phyloP scores from a whole-genome alignment of 2,888 invertebrate genomes.

The Salpingus planirostris region DNA sequence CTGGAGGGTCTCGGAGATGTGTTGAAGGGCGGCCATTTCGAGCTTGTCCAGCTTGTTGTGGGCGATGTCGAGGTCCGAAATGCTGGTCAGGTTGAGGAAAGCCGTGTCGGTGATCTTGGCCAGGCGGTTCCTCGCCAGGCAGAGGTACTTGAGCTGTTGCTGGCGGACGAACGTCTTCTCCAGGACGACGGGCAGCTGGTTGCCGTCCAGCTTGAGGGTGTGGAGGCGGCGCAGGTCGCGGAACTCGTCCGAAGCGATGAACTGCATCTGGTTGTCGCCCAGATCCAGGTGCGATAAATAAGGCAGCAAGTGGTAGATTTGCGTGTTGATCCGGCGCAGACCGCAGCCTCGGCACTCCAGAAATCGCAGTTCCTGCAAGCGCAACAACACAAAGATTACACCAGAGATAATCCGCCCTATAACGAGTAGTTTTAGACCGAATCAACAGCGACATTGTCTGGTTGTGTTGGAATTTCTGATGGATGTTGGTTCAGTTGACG shows the following conservation, averaged over 20 bases:
- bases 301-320: conserved; percentile 67
- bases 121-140: conserved; percentile 63
- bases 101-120: conserved; percentile 66
- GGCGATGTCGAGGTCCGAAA: conserved; percentile 63
- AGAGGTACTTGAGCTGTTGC: conserved; percentile 38
- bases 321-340: conserved; percentile 65
- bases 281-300: conserved; percentile 66
- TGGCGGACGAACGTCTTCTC: conserved; percentile 60
- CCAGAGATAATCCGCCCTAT: too few species aligned
- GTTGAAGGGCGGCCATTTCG: conserved; percentile 52
- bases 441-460: too few species aligned
- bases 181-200: conserved; percentile 66
- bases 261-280: conserved; percentile 69
- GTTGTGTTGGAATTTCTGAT: too few species aligned
- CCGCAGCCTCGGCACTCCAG: conserved; percentile 67
- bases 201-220: conserved; percentile 62
- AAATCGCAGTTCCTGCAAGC: conserved; percentile 59
- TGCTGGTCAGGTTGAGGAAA: conserved; percentile 60
- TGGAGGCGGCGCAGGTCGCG: conserved; percentile 57
- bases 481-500: too few species aligned
- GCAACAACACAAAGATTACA: too few species aligned
- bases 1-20: conserved; percentile 53
- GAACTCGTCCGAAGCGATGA: conserved; percentile 63
- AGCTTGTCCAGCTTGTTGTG: conserved; percentile 65
- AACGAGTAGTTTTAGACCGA: too few species aligned